Evolutionary conservation across 2,113 vertebrate species (phyloP).

Genomic region (Paratilapia polleni): DNA sequence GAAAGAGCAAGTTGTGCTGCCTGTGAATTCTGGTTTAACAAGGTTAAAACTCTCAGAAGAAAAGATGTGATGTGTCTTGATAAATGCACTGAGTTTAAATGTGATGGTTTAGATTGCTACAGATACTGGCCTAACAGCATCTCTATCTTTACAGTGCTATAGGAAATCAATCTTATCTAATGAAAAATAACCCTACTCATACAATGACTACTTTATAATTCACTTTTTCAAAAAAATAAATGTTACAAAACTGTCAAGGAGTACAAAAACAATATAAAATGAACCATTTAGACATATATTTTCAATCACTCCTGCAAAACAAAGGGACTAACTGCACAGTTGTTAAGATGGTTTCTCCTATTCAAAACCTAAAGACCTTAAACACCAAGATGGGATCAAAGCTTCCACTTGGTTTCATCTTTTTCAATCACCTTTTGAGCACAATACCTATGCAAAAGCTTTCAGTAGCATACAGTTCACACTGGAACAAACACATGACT

Average conservation of each 20-base stretch:
- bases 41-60: conserved; percentile 13
- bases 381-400: not conserved
- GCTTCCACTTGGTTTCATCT: not conserved
- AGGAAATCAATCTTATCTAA: not conserved
- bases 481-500: not conserved
- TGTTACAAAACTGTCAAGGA: not conserved
- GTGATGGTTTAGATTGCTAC: not conserved
- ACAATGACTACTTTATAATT: not conserved
- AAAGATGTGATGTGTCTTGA: not conserved
- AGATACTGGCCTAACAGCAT: not conserved
- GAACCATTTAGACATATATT: not conserved
- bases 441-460: not conserved
- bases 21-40: not conserved
- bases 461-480: not conserved
- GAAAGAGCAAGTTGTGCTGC: not conserved
- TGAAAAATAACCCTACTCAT: not conserved
- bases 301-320: not conserved
- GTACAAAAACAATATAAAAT: not conserved
- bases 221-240: not conserved
- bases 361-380: not conserved
- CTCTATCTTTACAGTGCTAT: not conserved
- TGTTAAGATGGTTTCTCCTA: not conserved
- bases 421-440: too few relatives aligned
- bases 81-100: conserved; percentile 2
- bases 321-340: not conserved